Evolutionary conservation across 30 jellyfish, hydroid and myxozoan genomes (phyloP).

Genomic region (Haliclystus octoradiatus): DNA sequence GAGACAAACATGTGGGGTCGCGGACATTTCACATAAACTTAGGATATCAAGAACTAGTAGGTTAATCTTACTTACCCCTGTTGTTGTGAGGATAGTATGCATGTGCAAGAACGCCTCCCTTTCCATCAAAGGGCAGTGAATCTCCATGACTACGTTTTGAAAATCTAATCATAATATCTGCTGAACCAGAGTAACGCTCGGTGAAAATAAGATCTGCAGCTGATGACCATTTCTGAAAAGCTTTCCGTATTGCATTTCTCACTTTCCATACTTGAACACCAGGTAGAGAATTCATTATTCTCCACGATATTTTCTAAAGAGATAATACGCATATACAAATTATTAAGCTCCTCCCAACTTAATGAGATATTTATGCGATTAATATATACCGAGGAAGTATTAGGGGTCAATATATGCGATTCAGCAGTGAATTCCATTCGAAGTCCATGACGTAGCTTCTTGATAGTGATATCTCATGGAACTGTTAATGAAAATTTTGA

Average conservation of each 20-base stretch:
- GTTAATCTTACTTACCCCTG: neutral
- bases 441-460: too few species aligned
- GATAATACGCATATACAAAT: neutral
- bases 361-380: too few species aligned
- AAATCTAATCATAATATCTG: slow-evolving; percentile 61
- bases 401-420: too few species aligned
- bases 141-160: slow-evolving; percentile 52
- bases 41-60: neutral
- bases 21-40: too few species aligned
- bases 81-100: slow-evolving; percentile 69
- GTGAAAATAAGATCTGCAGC: slow-evolving; percentile 37
- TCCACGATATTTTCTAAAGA: slow-evolving; percentile 40
- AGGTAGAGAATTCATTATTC: slow-evolving; percentile 32
- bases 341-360: too few species aligned
- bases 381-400: too few species aligned
- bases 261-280: slow-evolving; percentile 16
- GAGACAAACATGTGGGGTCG: too few species aligned
- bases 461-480: too few species aligned
- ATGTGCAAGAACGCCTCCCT: slow-evolving; percentile 93
- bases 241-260: slow-evolving; percentile 26
- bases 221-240: slow-evolving; percentile 59
- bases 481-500: too few species aligned
- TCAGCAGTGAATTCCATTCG: too few species aligned
- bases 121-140: slow-evolving; percentile 88
- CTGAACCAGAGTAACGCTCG: slow-evolving; percentile 39